Base-by-base conservation (phyloP, 2,113 vertebrate species). In the Psammodynastes pulverulentus region DNA sequence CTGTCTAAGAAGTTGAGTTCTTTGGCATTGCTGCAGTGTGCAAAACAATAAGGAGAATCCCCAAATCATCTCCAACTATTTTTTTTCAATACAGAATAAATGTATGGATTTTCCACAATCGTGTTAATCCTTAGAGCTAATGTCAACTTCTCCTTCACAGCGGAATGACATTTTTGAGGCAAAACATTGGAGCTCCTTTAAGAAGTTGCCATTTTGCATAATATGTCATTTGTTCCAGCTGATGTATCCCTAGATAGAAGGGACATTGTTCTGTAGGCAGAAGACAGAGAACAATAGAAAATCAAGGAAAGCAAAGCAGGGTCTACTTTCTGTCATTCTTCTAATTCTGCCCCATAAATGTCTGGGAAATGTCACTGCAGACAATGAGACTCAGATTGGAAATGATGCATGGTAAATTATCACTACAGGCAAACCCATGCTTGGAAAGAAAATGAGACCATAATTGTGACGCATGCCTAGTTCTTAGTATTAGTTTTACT, bases 341-440 rank as follows among this genome's bases (percentile, higher is more conserved):
- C 91, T 92, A 45, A 43, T 39, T 84, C 87, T 88, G 51, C 19
- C 62, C 62, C 62, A 48, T 91, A 88, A 92, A 92, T 84, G 49
- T 92, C 91, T 88, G 86, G 62, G 39, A 92, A 88, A 92, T 88
- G 91, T 88, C 39, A 46, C 91, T 92, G 62, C 62, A 88, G 62
- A 88, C 91, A 92, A 92, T 88, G 49, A 51, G 29, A 88, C 86
- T 88, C 49, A 53, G 91, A 92, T 92, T 92, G 26, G 85, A 84
- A 88, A 26, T 54, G 51, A 92, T 29, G 9, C 86, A 13, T 88
- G 26, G 62, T 92, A 88, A 88, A 88, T 92, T 84, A 23, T 67
- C 45, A 92, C 39, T 79, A 13, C 26, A 92, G 91, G 49, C 62
- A 88, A 88, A 34, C 23, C 23, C 86, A 34, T 53, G 84, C 46